These are phyloP conservation scores for Saguinus midas DNA, from an alignment of 2,113 vertebrate genomes.

Conservation along the genomic window DNA sequence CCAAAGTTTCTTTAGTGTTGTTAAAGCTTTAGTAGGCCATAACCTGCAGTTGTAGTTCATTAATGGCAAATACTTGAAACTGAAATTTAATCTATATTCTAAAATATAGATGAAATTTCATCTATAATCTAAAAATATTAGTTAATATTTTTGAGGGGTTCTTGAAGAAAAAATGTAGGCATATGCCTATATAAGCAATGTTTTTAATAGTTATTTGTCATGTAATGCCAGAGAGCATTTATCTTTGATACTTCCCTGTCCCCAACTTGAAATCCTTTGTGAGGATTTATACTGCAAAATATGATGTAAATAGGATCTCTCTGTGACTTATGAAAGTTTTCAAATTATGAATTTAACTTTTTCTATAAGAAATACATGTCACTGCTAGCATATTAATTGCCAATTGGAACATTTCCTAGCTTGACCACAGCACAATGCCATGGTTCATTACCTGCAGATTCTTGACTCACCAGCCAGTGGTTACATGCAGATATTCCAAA, in stretches of 20 bases:
- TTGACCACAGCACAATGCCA: constrained; percentile 62
- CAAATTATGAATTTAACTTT: constrained; percentile 39
- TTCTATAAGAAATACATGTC: constrained; percentile 62
- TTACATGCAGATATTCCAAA: constrained; percentile 80
- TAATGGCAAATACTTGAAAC: constrained; percentile 39
- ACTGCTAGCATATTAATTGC: constrained; percentile 78
- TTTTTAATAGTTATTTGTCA: background rate
- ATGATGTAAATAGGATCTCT: background rate
- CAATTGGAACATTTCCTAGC: constrained; percentile 69
- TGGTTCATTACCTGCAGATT: constrained; percentile 79
- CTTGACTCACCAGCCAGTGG: constrained; percentile 66
- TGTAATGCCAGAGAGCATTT: constrained; percentile 28
- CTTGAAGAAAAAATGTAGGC: constrained; percentile 19
- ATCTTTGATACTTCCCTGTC: background rate
- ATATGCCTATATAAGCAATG: background rate
- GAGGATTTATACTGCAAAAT: constrained; percentile 43
- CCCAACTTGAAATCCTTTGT: constrained; percentile 12
- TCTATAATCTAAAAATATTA: constrained; percentile 23
- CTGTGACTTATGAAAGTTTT: constrained; percentile 49
- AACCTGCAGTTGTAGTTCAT: constrained; percentile 35
- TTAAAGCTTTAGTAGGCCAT: constrained; percentile 17
- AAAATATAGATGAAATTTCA: constrained; percentile 27
- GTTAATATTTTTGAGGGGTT: constrained; percentile 47
- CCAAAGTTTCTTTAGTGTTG: background rate
- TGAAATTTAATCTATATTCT: constrained; percentile 55